Evolutionary conservation across 2,888 invertebrate species (phyloP).

Genomic region (Tenthredo amoena): DNA sequence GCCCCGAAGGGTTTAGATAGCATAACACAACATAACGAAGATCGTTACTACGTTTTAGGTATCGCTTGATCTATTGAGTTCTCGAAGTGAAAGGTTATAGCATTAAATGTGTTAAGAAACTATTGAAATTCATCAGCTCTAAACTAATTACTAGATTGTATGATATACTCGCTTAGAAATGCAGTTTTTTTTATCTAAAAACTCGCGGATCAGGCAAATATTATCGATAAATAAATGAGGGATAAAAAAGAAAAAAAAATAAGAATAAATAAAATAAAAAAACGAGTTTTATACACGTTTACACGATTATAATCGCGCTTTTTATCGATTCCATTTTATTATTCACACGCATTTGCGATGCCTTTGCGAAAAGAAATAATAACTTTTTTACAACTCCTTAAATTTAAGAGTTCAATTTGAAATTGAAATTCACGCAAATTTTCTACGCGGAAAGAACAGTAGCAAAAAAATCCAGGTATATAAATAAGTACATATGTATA

Average conservation of each 20-base stretch:
- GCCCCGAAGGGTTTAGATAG: neutral
- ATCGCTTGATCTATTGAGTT: neutral
- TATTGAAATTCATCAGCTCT: neutral
- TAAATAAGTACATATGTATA: too few relatives aligned
- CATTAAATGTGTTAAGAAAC: neutral
- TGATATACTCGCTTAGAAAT: neutral
- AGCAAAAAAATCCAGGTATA: neutral
- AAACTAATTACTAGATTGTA: neutral
- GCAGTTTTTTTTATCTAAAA: too few relatives aligned
- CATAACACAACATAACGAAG: neutral
- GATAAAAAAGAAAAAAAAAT: too few relatives aligned
- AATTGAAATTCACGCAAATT: slow-evolving; percentile 1
- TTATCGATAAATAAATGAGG: neutral
- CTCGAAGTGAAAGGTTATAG: neutral
- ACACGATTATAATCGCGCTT: neutral
- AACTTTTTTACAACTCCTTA: neutral
- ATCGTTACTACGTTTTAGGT: neutral
- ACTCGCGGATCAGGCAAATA: neutral
- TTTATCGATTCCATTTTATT: neutral
- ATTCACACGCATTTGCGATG: neutral
- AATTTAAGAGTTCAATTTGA: neutral
- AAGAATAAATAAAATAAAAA: too few relatives aligned
- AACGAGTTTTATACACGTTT: too few relatives aligned
- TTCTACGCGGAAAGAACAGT: neutral
- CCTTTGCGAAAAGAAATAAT: neutral